Percentiles rank a stretch among this genome's conserved stretches.
Evolutionary conservation across 2,113 vertebrate genomes (phyloP).

Genomic region (Alectura lathami): DNA sequence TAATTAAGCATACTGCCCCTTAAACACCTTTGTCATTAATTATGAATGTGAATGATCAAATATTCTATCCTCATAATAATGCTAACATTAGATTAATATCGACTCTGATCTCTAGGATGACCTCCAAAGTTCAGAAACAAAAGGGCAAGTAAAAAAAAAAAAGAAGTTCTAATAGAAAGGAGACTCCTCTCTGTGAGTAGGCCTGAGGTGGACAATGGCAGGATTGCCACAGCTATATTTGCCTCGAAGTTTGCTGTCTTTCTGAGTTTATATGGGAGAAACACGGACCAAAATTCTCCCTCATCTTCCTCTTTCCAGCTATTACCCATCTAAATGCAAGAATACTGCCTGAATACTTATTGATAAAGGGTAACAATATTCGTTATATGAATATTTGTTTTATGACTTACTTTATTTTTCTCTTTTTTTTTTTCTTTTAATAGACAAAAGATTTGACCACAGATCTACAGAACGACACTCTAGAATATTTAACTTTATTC

Average conservation of each 20-base stretch:
- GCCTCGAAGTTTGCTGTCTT: neutral
- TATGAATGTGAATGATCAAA: constrained; percentile 59
- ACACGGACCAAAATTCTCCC: neutral
- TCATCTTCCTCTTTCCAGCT: neutral
- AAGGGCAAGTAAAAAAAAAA: constrained; percentile 23
- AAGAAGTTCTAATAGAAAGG: neutral
- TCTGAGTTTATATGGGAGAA: neutral
- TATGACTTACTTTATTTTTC: neutral
- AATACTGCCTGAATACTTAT: neutral
- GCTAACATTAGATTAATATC: constrained; percentile 58
- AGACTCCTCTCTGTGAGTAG: neutral
- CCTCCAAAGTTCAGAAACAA: constrained; percentile 39
- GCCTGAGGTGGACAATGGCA: neutral
- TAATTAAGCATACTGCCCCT: constrained; percentile 68
- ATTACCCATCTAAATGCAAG: neutral
- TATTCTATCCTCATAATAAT: constrained; percentile 59
- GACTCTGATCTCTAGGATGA: constrained; percentile 47
- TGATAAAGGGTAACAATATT: neutral
- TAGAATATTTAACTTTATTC: neutral
- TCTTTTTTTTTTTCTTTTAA: neutral
- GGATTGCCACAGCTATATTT: neutral
- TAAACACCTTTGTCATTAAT: constrained; percentile 61
- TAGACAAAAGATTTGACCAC: neutral
- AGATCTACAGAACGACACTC: neutral
- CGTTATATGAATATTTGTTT: neutral